These are phyloP conservation scores for Echiichthys vipera DNA, from an alignment of 2,797 vertebrate species.

Conservation along the genomic window DNA sequence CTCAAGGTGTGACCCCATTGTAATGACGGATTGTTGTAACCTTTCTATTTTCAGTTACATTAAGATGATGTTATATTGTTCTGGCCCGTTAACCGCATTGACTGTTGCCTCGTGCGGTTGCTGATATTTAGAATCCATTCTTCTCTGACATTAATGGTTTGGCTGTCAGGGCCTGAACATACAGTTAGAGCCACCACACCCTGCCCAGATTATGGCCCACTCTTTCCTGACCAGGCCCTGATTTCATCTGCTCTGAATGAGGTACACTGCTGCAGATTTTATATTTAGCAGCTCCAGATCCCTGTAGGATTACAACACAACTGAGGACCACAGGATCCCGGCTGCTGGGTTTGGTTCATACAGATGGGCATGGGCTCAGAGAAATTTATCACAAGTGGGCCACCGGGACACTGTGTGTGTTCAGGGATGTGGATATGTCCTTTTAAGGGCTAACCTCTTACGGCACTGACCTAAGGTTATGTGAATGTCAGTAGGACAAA, in stretches of 20 bases:
- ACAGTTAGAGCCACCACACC: conserved; percentile 67
- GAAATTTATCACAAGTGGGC: conserved; percentile 37
- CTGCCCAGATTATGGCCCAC: conserved; percentile 59
- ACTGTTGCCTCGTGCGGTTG: conserved; percentile 17
- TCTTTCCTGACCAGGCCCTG: conserved; percentile 77
- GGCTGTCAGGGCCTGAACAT: conserved; percentile 36
- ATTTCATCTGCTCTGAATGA: conserved; percentile 78
- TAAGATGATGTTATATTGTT: conserved; percentile 32
- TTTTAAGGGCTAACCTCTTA: conserved; percentile 13
- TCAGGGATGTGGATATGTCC: conserved; percentile 14
- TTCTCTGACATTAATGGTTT: conserved; percentile 77
- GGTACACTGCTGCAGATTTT: conserved; percentile 66
- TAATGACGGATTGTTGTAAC: conserved; percentile 35
- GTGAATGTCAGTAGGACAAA: conserved; percentile 34
- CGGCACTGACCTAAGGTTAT: conserved; percentile 11
- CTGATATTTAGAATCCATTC: conserved; percentile 76
- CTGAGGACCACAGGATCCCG: conserved; percentile 66
- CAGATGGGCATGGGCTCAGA: conserved; percentile 18
- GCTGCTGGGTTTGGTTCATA: conserved; percentile 37
- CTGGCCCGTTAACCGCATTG: conserved; percentile 12
- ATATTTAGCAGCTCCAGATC: conserved; percentile 80
- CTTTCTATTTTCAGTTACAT: conserved; percentile 18
- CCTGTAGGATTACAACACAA: conserved; percentile 75
- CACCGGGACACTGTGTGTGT: conserved; percentile 12
- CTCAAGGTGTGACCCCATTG: conserved; percentile 64